phyloP scores from a whole-genome alignment of 2,888 invertebrate genomes.

The Agrotis segetum region DNA sequence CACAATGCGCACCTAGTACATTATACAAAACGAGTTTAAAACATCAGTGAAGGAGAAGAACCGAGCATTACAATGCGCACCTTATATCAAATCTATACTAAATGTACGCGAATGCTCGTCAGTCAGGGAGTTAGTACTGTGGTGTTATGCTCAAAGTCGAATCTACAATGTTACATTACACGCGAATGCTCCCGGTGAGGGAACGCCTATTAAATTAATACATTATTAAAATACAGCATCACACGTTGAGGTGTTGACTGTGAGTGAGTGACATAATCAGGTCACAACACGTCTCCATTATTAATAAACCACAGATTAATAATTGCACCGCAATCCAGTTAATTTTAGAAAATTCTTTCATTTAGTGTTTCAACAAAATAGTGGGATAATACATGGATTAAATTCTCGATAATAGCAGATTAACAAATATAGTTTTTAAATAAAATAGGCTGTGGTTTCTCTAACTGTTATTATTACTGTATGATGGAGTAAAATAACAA shows the following conservation, averaged over 20 bases:
- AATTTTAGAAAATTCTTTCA: neutral
- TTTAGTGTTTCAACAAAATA: slow-evolving; percentile 1
- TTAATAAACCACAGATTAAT: slow-evolving; percentile 28
- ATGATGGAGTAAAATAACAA: too few relatives aligned
- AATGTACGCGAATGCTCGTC: too few relatives aligned
- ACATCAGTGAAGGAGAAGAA: too few relatives aligned
- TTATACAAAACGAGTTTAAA: too few relatives aligned
- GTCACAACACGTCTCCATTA: slow-evolving; percentile 1
- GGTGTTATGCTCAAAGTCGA: too few relatives aligned
- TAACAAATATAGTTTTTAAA: neutral
- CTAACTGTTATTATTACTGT: neutral
- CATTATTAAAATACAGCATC: slow-evolving; percentile 3
- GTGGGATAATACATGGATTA: neutral
- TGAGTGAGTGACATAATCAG: slow-evolving; percentile 32
- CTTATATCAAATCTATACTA: too few relatives aligned
- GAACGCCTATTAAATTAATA: neutral
- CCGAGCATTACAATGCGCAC: too few relatives aligned
- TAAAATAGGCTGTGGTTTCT: neutral
- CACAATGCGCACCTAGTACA: too few relatives aligned
- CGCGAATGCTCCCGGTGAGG: too few relatives aligned
- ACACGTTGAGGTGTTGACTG: slow-evolving; percentile 9
- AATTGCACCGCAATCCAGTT: slow-evolving; percentile 4
- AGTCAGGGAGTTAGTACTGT: too few relatives aligned
- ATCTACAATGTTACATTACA: too few relatives aligned
- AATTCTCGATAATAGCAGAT: neutral